Conservation (phyloP, 2,888 invertebrate species). For the Tachina lurida region DNA sequence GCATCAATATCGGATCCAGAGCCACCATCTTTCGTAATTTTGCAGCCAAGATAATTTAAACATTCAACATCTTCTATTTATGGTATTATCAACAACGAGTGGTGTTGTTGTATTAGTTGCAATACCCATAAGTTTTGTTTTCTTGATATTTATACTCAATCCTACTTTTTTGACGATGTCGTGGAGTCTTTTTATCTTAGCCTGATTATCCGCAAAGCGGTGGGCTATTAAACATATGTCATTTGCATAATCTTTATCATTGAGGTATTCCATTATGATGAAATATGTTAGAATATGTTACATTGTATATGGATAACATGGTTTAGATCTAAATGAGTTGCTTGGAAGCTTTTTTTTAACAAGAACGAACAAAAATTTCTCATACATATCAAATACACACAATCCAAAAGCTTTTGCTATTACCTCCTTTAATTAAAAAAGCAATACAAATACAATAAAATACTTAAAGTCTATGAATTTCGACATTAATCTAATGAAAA, state of each 20-base stretch:
- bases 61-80: not conserved
- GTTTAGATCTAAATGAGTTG: too few relatives aligned
- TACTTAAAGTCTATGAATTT: too few relatives aligned
- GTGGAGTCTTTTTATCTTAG: not conserved
- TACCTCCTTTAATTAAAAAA: too few relatives aligned
- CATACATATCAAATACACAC: too few relatives aligned
- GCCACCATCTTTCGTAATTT: not conserved
- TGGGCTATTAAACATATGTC: not conserved
- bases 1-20: not conserved
- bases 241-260: not conserved
- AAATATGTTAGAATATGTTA: too few relatives aligned
- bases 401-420: too few relatives aligned
- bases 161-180: not conserved
- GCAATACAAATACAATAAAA: too few relatives aligned
- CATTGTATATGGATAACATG: not conserved
- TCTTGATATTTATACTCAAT: not conserved
- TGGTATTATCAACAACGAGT: not conserved
- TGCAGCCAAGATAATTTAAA: not conserved
- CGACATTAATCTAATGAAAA: too few relatives aligned
- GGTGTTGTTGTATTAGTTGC: not conserved
- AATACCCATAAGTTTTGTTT: not conserved
- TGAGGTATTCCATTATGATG: not conserved
- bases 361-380: too few relatives aligned
- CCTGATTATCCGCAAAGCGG: not conserved
- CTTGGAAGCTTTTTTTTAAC: too few relatives aligned